Evolutionary conservation across 1,140 invertebrate species (phyloP), one percentile per base, ranked within the genome.

Genomic region (Drosophila sturtevanti): DNA sequence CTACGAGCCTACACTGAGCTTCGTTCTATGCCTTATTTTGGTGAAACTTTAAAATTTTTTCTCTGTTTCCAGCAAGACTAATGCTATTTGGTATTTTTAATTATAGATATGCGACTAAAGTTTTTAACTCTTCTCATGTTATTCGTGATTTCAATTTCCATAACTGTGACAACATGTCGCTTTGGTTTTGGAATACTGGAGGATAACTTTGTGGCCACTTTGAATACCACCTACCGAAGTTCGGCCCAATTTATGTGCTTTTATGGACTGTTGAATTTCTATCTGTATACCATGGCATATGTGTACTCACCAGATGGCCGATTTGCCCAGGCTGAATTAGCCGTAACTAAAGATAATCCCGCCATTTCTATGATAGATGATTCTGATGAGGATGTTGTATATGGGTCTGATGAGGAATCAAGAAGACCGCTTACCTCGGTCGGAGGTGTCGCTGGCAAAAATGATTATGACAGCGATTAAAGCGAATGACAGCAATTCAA

Each of bases 361-460:
- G 96, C 97, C 6, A 97, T 99, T 92, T 99, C 98, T 10, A 99
- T 99, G 98, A 96, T 99, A 63, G 99, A 99, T 92, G 98, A 99
- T 91, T 98, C 98, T 0, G 98, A 99, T 91, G 98, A 99, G 93
- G 98, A 99, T 78, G 97, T 98, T 6, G 96, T 98, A 74, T 99
- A 98, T 91, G 98, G 97, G 73, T 98, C 97, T 24, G 97, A 98
- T 73, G 97, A 97, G 82, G 97, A 97, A 68, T 96, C 95, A 72
- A 93, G 96, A 61, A 94, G 95, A 67, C 96, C 96, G 1, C 93
- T 97, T 9, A 89, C 92, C 24, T 70, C 82, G 0, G 72, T 86
- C 7, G 84, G 66, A 21, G 90, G 93, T 12, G 93, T 94, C 54
- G 93, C 92, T n/a, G 92, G 92, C 27, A 91, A 91, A 72, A 94